Conservation (phyloP, 2,113 vertebrate species). For the Tretioscincus oriximinensis region DNA sequence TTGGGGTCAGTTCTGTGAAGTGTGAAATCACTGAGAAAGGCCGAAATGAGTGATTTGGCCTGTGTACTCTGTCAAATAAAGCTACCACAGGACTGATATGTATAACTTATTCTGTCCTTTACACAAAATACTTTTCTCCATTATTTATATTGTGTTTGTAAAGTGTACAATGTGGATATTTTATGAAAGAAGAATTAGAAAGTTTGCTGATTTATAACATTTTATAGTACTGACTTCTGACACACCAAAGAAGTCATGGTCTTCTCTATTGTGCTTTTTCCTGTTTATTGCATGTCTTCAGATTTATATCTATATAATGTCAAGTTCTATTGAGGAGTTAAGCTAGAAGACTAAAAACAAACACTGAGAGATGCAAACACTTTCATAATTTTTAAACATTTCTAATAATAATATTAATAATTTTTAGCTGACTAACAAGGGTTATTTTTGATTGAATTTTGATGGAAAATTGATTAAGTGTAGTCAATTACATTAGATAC, state of each 20-base stretch:
- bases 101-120: slow-evolving; percentile 74
- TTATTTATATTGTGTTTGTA: slow-evolving; percentile 95
- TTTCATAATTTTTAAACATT: slow-evolving; percentile 18
- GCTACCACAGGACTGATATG: slow-evolving; percentile 47
- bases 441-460: slow-evolving; percentile 64
- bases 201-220: slow-evolving; percentile 83
- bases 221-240: slow-evolving; percentile 82
- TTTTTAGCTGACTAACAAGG: slow-evolving; percentile 48
- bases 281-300: slow-evolving; percentile 77
- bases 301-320: slow-evolving; percentile 66
- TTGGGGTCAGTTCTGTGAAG: slow-evolving; percentile 9
- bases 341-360: slow-evolving; percentile 32
- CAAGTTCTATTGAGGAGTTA: slow-evolving; percentile 68
- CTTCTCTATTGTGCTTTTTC: slow-evolving; percentile 79
- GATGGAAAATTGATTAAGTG: slow-evolving; percentile 60
- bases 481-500: slow-evolving; percentile 52
- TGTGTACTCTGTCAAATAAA: neutral
- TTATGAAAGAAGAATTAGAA: slow-evolving; percentile 82
- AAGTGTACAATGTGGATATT: slow-evolving; percentile 94
- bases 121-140: slow-evolving; percentile 88
- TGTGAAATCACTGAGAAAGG: slow-evolving; percentile 9
- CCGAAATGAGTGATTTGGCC: neutral
- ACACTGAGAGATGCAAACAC: slow-evolving; percentile 44
- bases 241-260: slow-evolving; percentile 93
- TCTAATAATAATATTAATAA: slow-evolving; percentile 10